Percentiles rank a stretch among this genome's conserved stretches.
phyloP scores from a whole-genome alignment of 2,888 invertebrate genomes.

The Ophioninae sp. region DNA sequence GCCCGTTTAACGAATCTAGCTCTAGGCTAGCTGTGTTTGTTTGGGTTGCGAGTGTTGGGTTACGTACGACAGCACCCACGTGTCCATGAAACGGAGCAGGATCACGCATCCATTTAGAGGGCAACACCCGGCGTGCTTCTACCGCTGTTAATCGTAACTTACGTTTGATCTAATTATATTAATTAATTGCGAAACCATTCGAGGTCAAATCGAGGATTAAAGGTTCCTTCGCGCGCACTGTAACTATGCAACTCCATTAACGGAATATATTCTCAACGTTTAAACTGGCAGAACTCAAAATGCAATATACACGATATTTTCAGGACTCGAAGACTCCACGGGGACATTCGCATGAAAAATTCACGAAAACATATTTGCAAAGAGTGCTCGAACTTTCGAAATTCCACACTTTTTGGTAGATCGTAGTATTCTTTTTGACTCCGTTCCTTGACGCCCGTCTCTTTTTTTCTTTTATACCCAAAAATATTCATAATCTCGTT shows the following conservation, averaged over 20 bases:
- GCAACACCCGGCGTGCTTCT: constrained; percentile 35
- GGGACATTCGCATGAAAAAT: neutral
- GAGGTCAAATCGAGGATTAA: neutral
- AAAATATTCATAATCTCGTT: constrained; percentile 13
- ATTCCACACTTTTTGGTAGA: neutral
- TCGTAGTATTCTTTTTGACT: neutral
- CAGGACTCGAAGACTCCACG: neutral
- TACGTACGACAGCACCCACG: neutral
- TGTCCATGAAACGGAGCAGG: neutral
- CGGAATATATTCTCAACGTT: neutral
- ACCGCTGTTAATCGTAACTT: constrained; percentile 47
- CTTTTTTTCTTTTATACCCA: neutral
- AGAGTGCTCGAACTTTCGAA: neutral
- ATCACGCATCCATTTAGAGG: constrained; percentile 32
- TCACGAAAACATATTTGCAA: no score
- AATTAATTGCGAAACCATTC: constrained; percentile 57
- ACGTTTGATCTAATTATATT: constrained; percentile 64
- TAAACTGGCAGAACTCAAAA: neutral
- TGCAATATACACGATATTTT: neutral
- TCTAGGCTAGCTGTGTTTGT: neutral
- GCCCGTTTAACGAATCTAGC: neutral
- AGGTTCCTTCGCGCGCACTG: neutral
- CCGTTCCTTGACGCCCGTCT: neutral
- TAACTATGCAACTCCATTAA: neutral
- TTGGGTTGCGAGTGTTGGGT: neutral